Evolutionary conservation across 2,797 vertebrate species (phyloP), one percentile per base, ranked within the genome.

Genomic region (Champsocephalus gunnari): DNA sequence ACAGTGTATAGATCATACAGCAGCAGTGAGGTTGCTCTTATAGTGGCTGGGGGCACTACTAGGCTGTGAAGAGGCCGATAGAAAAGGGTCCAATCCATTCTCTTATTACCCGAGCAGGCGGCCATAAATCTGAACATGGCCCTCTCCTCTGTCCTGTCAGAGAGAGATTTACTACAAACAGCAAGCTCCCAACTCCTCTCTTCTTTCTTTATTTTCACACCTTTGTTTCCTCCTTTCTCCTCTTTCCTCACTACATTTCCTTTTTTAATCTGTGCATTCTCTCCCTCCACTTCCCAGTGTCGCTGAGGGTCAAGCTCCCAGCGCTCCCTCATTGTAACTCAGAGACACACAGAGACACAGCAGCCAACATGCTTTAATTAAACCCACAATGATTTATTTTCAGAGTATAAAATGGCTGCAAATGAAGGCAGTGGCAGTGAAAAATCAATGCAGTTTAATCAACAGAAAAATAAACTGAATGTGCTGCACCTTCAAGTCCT

Each of bases 51-150:
- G 58, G 66, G 64, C 63, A 12, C 44, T 58, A 57, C 66, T 66
- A 59, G 6, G 9, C 66, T 44, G 50, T 66, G 75, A 72, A 13
- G 62, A 44, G 58, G 63, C 11, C 12, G 32, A 72, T 43, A 77
- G 80, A 77, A 80, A 71, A 71, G 71, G 67, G 56, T 84, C 77
- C 71, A 86, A 63, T 89, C 82, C 83, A 83, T 84, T 89, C 79
- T 86, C 73, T 82, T 85, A 87, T 83, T 85, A 73, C 75, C 51
- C 70, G 81, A 75, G 80, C 70, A 76, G 85, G 81, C 60, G 57
- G 76, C 63, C 62, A 72, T 91, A 88, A 87, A 91, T 88, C 78
- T 84, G 81, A 51, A 69, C 76, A 44, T 41, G 13, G 67, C 59
- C 45, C 56, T 69, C 54, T 78, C 43, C 49, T 69, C 50, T 66